Evolutionary conservation across 2,888 invertebrate species (phyloP), one percentile per base, ranked within the genome.

Genomic region (Calameuta idolon): DNA sequence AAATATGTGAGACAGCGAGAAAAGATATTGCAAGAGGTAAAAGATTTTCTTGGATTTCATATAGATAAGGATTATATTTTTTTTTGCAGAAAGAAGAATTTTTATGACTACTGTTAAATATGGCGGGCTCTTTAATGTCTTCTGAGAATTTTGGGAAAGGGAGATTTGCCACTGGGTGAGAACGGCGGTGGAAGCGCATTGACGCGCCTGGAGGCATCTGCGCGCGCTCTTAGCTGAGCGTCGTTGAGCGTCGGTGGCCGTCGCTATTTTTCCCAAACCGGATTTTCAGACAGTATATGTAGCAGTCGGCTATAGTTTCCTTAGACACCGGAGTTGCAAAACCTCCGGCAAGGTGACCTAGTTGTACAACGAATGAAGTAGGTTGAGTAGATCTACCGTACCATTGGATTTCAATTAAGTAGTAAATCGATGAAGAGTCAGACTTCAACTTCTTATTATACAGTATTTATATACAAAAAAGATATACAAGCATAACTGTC

Each of bases 271-370:
- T 84, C 83, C 80, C 83, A 87, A 90, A 89, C 89, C 89, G 89
- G 88, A 89, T 87, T 89, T 86, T 86, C 87, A 85, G 77, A 83
- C 79, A 76, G 77, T 79, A 79, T 75, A 75, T 37, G 31, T 15
- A 31, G 34, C 34, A 35, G 30, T 69, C 68, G 74, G 74, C 34
- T 79, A 78, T 40, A 76, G 77, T 83, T 82, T 82, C 82, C 82
- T 82, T 82, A 83, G 81, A 81, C 81, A 81, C 76, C 78, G 79
- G 75, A 78, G 83, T 87, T 88, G 86, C 86, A 84, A 87, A 89
- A 87, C 79, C 87, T 86, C 85, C 82, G 86, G 83, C 87, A 88
- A 90, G 88, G 88, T 89, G 87, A 89, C 88, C 90, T 83, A 89
- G 86, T 89, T 90, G 31, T 15, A 34, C 68, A 34, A 34, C 33